Percentiles rank a stretch among this genome's conserved stretches.
Conservation (phyloP, 2,113 vertebrate genomes). For the Mirounga angustirostris region DNA sequence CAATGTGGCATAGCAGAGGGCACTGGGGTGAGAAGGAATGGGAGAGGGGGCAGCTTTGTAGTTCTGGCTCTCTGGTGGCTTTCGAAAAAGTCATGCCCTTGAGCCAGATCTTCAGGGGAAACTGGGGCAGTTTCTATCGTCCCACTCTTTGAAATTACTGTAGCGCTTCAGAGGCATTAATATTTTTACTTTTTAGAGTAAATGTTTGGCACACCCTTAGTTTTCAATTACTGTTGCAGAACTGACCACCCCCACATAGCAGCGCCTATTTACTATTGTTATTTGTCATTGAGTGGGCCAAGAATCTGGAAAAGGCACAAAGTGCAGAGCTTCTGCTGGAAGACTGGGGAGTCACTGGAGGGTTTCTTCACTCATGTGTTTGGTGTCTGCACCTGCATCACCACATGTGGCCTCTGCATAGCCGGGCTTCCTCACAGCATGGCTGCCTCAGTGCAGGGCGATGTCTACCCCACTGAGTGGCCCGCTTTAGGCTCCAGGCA, state of each 20-base stretch:
- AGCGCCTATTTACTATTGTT: neutral
- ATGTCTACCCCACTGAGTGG: neutral
- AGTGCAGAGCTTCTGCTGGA: neutral
- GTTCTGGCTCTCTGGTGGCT: neutral
- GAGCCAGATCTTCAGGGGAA: neutral
- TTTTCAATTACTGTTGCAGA: neutral
- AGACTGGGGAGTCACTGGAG: neutral
- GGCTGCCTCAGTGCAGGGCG: neutral
- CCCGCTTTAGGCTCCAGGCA: neutral
- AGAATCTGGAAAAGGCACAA: neutral
- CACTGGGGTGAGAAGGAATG: neutral
- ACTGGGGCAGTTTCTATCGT: neutral
- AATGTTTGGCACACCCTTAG: neutral
- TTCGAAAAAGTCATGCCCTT: neutral
- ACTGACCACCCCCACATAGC: neutral
- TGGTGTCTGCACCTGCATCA: neutral
- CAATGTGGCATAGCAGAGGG: neutral
- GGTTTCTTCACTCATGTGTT: neutral
- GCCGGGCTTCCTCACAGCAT: neutral
- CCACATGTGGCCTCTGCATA: neutral
- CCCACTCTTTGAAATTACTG: neutral
- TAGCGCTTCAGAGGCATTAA: neutral
- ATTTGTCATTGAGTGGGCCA: neutral
- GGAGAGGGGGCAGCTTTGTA: neutral
- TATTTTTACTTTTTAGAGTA: neutral